Conservation (phyloP, 2,888 invertebrate genomes). For the Synanthedon tipuliformis region DNA sequence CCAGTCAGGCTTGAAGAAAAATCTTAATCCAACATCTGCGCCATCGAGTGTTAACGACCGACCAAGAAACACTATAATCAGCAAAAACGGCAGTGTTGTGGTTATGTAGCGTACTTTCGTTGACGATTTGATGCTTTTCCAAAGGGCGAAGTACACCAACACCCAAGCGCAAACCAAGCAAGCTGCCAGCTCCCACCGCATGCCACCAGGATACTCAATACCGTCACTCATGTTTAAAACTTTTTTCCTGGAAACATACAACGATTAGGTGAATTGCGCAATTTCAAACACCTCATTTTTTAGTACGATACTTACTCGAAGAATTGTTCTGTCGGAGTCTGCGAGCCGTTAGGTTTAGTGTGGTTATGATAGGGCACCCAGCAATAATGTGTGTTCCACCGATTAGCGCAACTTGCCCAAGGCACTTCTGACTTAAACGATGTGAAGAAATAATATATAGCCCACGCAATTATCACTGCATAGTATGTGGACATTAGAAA, state of each 20-base stretch:
- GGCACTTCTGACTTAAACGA: slow-evolving; percentile 89
- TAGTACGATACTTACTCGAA: slow-evolving; percentile 78
- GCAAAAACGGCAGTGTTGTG: slow-evolving; percentile 90
- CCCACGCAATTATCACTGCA: slow-evolving; percentile 94
- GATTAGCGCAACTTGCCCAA: slow-evolving; percentile 88
- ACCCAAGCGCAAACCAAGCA: slow-evolving; percentile 94
- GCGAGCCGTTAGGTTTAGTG: slow-evolving; percentile 77
- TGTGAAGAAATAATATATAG: slow-evolving; percentile 92
- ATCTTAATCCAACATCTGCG: slow-evolving; percentile 84
- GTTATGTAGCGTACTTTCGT: slow-evolving; percentile 93
- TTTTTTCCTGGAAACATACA: slow-evolving; percentile 76
- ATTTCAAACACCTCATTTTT: slow-evolving; percentile 4
- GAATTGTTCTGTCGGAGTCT: slow-evolving; percentile 91
- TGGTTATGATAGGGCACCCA: slow-evolving; percentile 81
- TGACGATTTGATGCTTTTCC: slow-evolving; percentile 96
- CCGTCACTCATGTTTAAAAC: slow-evolving; percentile 87
- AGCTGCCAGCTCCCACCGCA: slow-evolving; percentile 91
- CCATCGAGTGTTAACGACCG: slow-evolving; percentile 92
- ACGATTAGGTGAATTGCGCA: not conserved
- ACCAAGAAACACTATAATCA: slow-evolving; percentile 87
- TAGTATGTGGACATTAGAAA: slow-evolving; percentile 96
- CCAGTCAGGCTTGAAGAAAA: slow-evolving; percentile 91
- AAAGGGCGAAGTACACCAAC: slow-evolving; percentile 93
- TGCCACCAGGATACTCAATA: slow-evolving; percentile 82
- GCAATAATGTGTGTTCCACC: slow-evolving; percentile 87